Conservation (phyloP, 2,797 vertebrate genomes). For the Propithecus perrieri region DNA sequence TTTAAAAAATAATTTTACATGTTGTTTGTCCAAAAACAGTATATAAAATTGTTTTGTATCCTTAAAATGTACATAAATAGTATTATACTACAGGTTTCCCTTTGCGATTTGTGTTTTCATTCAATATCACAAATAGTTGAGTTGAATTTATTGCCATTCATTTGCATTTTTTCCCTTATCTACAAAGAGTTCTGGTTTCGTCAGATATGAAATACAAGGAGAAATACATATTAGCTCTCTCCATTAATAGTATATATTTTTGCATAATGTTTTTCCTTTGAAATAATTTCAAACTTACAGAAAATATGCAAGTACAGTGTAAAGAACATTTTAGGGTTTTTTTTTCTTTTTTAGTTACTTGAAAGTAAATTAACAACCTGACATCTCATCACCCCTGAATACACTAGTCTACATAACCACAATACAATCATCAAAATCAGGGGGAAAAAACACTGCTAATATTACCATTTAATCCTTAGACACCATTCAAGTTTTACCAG, state of each 20-base stretch:
- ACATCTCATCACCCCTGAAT: background rate
- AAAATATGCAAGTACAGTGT: background rate
- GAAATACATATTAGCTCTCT: background rate
- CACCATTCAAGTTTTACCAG: background rate
- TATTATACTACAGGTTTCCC: background rate
- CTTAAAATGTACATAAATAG: background rate
- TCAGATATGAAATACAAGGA: background rate
- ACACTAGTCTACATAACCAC: background rate
- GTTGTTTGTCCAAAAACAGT: background rate
- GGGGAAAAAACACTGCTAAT: background rate
- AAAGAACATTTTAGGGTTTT: background rate
- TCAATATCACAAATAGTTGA: slow-evolving; percentile 25
- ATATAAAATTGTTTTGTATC: background rate
- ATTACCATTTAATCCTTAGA: background rate
- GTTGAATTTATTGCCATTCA: background rate
- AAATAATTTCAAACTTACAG: background rate
- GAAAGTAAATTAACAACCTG: background rate
- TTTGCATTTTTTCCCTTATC: slow-evolving; percentile 2
- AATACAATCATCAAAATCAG: background rate
- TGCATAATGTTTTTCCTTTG: background rate
- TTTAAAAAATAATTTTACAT: background rate
- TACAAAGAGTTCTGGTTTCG: background rate
- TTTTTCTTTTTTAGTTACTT: background rate
- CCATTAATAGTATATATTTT: background rate
- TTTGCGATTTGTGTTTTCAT: slow-evolving; percentile 25